Base-by-base conservation (phyloP, 2,888 invertebrate genomes). In the Cheilosia vernalis region DNA sequence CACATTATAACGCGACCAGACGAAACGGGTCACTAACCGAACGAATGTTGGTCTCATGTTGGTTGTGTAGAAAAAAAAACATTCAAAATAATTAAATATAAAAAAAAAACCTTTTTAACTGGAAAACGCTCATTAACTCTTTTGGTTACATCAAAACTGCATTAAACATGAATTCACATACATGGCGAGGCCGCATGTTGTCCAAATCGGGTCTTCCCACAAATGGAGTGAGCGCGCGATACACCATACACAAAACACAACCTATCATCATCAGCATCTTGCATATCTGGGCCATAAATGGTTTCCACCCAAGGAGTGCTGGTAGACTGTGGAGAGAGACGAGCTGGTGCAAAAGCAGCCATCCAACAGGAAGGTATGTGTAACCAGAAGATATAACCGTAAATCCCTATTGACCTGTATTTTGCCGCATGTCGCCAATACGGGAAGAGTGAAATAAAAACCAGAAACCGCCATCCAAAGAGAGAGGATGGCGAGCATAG, bases 391-490 rank as follows among this genome's bases (percentile, higher is more conserved):
- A 72, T 72, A 81, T 81, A 85, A 85, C 85, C 76, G 85, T 85
- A 81, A 85, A 77, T 76, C 81, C 85, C 81, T 85, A 81, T 85
- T 85, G 85, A 85, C 85, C 85, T 56, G 85, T 66, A 81, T 85
- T 67, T 66, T 55, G 53, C 76, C 70, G 49, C 76, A 51, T 81
- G 80, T 78, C 61, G 44, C 64, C 73, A 69, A 56, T 67, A 53
- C 51, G 58, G 51, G 61, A 60, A 60, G 44, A 55, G 19, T 63
- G 40, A 24, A 44, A 55, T 19, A 27, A 37, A 13, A 49, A 53
- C 5, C 7, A 56, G 13, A 51, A 40, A 10, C 17, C 17, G 44
- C 58, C 42, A 17, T 4, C 4, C 42, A 49, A n/a, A n/a, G 49
- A 27, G 42, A 15, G 17, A 72, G 17, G 44, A 47, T 33, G 19